Base-by-base conservation (phyloP, 2,113 vertebrate genomes). In the Andinoacara biseriatus region DNA sequence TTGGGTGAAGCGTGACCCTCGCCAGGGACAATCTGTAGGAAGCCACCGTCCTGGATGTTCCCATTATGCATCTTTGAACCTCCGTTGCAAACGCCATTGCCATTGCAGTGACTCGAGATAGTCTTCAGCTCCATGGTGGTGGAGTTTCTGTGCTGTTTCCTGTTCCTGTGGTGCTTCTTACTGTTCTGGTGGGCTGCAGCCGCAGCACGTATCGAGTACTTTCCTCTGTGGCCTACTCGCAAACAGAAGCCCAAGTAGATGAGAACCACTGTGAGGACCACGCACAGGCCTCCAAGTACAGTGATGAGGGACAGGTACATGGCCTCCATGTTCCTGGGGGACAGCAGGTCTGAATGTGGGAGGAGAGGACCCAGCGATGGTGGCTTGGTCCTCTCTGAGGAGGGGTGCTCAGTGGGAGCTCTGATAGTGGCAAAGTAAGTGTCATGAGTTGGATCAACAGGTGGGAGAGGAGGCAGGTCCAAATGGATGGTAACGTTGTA, bases 121-220 rank as follows among this genome's bases (percentile, higher is more conserved):
- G 98, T 99, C 94, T 98, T 98, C 69, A 99, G 95, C 93, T 98
- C 98, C 88, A 98, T 94, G 0, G 95, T 94, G 69, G 96, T 86
- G 13, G 93, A 94, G 90, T 60, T 92, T 40, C 91, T 77, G 40
- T 87, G 86, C 52, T 83, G 86, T 24, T 91, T 94, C 24, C 43
- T 87, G 85, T 63, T 90, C 81, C 38, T 89, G 78, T 17, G 81
- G 10, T 93, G 86, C 56, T 92, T 91, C 81, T 95, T 95, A 9
- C 74, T 85, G 75, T 76, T 86, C 0, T 88, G 86, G 80, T 92
- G 87, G 7, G 86, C 84, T 1, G 92, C 82, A 31, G 90, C 82
- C 1, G 89, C 90, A 0, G 85, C 89, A 0, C 94, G 94, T 38
- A 95, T 67, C 0, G 95, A 95, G 1, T 98, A 98, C 79, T 97